A percentile compares a stretch with the other conserved stretches of the same genome.
Evolutionary conservation across 2,888 invertebrate species (phyloP).

Genomic region (Chesias legatella): DNA sequence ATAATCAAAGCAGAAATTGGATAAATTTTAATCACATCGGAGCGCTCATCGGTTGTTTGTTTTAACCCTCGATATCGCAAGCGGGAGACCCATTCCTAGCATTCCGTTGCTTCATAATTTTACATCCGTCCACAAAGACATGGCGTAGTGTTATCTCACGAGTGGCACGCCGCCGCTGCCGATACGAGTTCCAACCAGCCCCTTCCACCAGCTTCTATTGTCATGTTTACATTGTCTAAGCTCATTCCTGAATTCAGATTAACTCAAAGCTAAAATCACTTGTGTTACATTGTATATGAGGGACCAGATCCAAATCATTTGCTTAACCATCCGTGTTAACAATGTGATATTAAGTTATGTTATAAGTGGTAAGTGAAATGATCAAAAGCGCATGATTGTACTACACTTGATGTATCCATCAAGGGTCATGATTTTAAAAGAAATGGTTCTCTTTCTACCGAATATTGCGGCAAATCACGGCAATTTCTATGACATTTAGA

Average conservation of each 20-base stretch:
- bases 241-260: slow-evolving; percentile 74
- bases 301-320: slow-evolving; percentile 25
- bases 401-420: no score
- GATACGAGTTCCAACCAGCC: slow-evolving; percentile 66
- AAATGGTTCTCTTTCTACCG: no score
- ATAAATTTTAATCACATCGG: slow-evolving; percentile 48
- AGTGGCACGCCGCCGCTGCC: slow-evolving; percentile 69
- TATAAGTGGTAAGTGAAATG: no score
- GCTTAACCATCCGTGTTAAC: slow-evolving; percentile 1
- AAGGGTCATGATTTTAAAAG: no score
- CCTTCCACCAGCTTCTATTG: slow-evolving; percentile 65
- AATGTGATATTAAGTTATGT: no score
- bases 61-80: slow-evolving; percentile 52
- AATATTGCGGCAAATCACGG: no score
- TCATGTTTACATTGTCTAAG: slow-evolving; percentile 78
- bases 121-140: slow-evolving; percentile 72
- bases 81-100: slow-evolving; percentile 53
- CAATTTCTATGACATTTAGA: no score
- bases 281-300: slow-evolving; percentile 39
- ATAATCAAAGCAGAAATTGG: slow-evolving; percentile 36
- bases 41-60: slow-evolving; percentile 39
- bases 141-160: slow-evolving; percentile 68
- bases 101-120: slow-evolving; percentile 72
- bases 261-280: slow-evolving; percentile 58
- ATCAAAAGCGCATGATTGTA: no score